A percentile compares a stretch with the other conserved stretches of the same genome.
phyloP scores from a whole-genome alignment of 2,113 vertebrate genomes.

The Penelope pileata region DNA sequence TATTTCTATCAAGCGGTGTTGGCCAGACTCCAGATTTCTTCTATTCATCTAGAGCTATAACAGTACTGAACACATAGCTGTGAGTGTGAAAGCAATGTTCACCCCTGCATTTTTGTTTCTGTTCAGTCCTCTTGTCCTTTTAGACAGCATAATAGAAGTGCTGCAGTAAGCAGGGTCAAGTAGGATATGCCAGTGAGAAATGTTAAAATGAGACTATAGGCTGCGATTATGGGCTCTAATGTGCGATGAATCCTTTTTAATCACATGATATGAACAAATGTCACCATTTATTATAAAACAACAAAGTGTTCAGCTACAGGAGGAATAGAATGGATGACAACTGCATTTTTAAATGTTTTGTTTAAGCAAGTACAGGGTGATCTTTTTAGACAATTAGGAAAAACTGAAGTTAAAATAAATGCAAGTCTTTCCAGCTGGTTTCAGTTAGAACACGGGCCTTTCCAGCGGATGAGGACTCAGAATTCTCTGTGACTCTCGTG shows the following conservation, averaged over 20 bases:
- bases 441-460: background rate
- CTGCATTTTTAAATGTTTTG: slow-evolving; percentile 84
- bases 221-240: slow-evolving; percentile 86
- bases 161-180: slow-evolving; percentile 92
- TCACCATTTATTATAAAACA: slow-evolving; percentile 90
- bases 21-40: slow-evolving; percentile 86
- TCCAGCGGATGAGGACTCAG: background rate
- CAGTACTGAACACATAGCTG: slow-evolving; percentile 64
- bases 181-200: slow-evolving; percentile 81
- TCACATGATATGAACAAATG: slow-evolving; percentile 92
- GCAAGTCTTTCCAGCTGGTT: slow-evolving; percentile 33
- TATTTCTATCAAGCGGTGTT: slow-evolving; percentile 76
- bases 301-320: slow-evolving; percentile 78
- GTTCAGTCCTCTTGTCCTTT: slow-evolving; percentile 88
- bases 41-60: slow-evolving; percentile 82
- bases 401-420: slow-evolving; percentile 60
- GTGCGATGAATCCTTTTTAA: slow-evolving; percentile 85
- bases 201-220: slow-evolving; percentile 85
- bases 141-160: slow-evolving; percentile 88
- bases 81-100: slow-evolving; percentile 87
- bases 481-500: background rate
- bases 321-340: slow-evolving; percentile 87
- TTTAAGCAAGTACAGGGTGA: slow-evolving; percentile 67
- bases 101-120: slow-evolving; percentile 88
- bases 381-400: slow-evolving; percentile 64